Conservation (phyloP, 2,113 vertebrate species). For the Sebastes fasciatus region DNA sequence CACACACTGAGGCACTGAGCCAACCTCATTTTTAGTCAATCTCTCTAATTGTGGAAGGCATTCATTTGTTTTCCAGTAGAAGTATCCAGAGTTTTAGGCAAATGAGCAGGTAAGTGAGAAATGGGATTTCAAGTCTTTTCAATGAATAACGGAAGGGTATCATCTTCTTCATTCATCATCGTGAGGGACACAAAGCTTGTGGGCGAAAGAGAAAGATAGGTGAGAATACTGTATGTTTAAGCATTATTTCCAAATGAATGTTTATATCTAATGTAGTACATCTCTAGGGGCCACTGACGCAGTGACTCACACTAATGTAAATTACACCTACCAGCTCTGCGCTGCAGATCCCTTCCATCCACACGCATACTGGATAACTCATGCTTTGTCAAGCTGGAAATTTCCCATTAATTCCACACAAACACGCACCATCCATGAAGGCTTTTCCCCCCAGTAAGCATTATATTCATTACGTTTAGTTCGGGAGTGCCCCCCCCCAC, state of each 20-base stretch:
- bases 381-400: constrained; percentile 83
- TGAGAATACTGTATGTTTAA: constrained; percentile 22
- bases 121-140: constrained; percentile 48
- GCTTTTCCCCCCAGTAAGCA: constrained; percentile 69
- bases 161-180: constrained; percentile 31
- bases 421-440: constrained; percentile 69
- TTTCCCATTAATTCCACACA: constrained; percentile 82
- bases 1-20: constrained; percentile 12
- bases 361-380: constrained; percentile 72
- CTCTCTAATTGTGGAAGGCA: constrained; percentile 33
- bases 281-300: constrained; percentile 48
- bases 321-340: constrained; percentile 73
- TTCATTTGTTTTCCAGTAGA: constrained; percentile 41
- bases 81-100: constrained; percentile 48
- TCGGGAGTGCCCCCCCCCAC: constrained; percentile 52
- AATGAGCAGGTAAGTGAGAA: constrained; percentile 47
- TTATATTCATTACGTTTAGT: constrained; percentile 78
- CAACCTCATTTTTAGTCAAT: constrained; percentile 27
- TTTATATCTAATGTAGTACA: constrained; percentile 46
- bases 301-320: constrained; percentile 77
- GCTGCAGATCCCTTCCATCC: constrained; percentile 53
- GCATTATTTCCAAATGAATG: constrained; percentile 48
- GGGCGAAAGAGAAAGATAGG: background rate
- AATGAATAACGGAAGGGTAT: constrained; percentile 55
- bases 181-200: constrained; percentile 6